phyloP scores from a whole-genome alignment of 2,113 vertebrate genomes.

The Planiliza haematocheilus region DNA sequence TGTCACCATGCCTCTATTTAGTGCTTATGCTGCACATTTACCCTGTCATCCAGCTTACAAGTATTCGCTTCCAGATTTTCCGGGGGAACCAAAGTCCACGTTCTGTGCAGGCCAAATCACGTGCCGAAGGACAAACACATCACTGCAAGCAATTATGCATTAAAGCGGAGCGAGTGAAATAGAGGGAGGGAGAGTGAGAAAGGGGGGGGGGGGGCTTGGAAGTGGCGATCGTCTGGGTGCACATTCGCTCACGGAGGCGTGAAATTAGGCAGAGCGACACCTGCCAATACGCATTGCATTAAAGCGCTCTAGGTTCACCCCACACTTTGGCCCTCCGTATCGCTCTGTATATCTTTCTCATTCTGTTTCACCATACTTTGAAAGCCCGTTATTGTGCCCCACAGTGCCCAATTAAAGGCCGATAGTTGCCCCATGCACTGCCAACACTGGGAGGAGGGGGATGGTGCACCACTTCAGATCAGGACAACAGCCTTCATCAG shows the following conservation, averaged over 20 bases:
- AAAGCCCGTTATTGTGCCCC: conserved; percentile 70
- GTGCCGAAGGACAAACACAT: conserved; percentile 54
- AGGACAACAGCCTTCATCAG: conserved; percentile 61
- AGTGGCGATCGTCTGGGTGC: conserved; percentile 62
- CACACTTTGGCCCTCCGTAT: conserved; percentile 42
- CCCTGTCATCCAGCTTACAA: conserved; percentile 33
- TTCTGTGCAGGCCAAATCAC: conserved; percentile 41
- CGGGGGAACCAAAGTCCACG: conserved; percentile 37
- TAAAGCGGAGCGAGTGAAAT: conserved; percentile 43
- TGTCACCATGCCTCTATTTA: conserved; percentile 49
- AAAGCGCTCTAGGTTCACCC: conserved; percentile 50
- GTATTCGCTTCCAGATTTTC: conserved; percentile 36
- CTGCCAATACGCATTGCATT: conserved; percentile 77
- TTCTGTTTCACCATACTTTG: conserved; percentile 51
- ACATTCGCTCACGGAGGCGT: conserved; percentile 78
- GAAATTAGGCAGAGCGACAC: conserved; percentile 81
- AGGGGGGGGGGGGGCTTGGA: conserved; percentile 50
- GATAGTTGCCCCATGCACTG: conserved; percentile 59
- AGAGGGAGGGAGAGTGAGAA: conserved; percentile 18
- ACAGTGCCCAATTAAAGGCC: conserved; percentile 76
- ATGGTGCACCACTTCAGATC: conserved; percentile 51
- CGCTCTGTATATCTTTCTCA: conserved; percentile 21
- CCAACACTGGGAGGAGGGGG: conserved; percentile 21
- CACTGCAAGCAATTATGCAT: conserved; percentile 30
- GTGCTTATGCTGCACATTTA: conserved; percentile 63